These are phyloP conservation scores for Columbina picui DNA, from an alignment of 2,113 vertebrate species.

Conservation along the genomic window DNA sequence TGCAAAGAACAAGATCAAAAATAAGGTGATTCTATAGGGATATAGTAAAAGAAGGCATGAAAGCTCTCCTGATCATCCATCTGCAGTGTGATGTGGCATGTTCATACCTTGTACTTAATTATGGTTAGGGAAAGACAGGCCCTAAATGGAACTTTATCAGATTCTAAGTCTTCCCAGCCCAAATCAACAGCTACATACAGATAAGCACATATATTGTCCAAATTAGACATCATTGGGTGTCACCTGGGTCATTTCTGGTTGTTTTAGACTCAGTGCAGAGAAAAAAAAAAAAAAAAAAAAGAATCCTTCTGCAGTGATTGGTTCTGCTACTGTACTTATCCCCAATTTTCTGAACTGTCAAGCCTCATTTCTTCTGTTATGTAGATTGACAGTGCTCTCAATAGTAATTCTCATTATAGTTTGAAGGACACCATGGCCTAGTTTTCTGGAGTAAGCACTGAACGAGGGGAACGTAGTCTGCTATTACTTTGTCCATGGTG, in stretches of 20 bases:
- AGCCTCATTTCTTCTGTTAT: slow-evolving; percentile 41
- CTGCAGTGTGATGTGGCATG: not conserved
- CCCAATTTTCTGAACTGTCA: slow-evolving; percentile 51
- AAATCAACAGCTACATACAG: not conserved
- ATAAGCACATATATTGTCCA: not conserved
- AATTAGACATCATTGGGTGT: not conserved
- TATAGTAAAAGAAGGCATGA: not conserved
- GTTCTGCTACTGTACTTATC: slow-evolving; percentile 36
- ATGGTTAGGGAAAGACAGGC: not conserved
- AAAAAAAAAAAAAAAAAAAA: not conserved
- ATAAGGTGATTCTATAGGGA: not conserved
- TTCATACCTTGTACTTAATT: not conserved
- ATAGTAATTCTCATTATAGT: slow-evolving; percentile 13
- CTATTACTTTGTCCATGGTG: not conserved
- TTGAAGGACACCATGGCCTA: slow-evolving; percentile 57
- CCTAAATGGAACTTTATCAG: not conserved
- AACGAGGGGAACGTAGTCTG: not conserved
- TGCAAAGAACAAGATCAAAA: not conserved
- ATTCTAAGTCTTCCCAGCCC: not conserved
- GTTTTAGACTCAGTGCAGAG: not conserved
- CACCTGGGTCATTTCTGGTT: not conserved
- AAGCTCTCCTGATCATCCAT: not conserved
- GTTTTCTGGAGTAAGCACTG: not conserved
- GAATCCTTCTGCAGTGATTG: not conserved
- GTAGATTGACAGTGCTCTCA: slow-evolving; percentile 28